Evolutionary conservation across 2,797 vertebrate species (phyloP).

Genomic region (Acridotheres tristis): DNA sequence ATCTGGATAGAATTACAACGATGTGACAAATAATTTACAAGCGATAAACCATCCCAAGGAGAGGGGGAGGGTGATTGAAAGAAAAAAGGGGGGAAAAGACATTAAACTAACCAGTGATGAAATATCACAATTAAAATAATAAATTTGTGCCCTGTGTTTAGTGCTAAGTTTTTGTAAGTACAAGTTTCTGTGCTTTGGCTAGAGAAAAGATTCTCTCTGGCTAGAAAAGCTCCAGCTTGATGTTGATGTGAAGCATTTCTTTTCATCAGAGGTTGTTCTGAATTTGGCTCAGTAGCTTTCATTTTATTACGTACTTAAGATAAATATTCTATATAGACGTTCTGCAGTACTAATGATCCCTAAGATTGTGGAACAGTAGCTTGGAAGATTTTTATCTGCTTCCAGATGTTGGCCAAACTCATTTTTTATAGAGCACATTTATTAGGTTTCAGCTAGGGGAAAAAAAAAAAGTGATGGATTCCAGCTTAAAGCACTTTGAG

Average conservation of each 20-base stretch:
- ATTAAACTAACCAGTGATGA: constrained; percentile 74
- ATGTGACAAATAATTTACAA: constrained; percentile 82
- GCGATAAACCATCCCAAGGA: constrained; percentile 74
- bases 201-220: background rate
- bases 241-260: constrained; percentile 23
- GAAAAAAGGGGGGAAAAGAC: constrained; percentile 1
- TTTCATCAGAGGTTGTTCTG: constrained; percentile 42
- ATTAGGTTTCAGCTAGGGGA: background rate
- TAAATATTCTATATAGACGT: constrained; percentile 39
- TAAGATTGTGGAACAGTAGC: constrained; percentile 34
- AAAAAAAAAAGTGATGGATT: background rate
- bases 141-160: constrained; percentile 58
- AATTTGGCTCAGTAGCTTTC: constrained; percentile 1
- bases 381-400: constrained; percentile 55
- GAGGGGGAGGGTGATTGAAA: constrained; percentile 44
- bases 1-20: constrained; percentile 78
- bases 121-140: constrained; percentile 75
- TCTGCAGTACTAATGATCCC: constrained; percentile 34
- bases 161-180: constrained; percentile 57
- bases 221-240: background rate
- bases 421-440: constrained; percentile 38
- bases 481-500: background rate
- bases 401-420: constrained; percentile 61
- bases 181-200: background rate
- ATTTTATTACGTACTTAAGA: constrained; percentile 36